A percentile compares a stretch with the other conserved stretches of the same genome.
Conservation (phyloP, 2,888 invertebrate species). For the Trissoscelio sp. region DNA sequence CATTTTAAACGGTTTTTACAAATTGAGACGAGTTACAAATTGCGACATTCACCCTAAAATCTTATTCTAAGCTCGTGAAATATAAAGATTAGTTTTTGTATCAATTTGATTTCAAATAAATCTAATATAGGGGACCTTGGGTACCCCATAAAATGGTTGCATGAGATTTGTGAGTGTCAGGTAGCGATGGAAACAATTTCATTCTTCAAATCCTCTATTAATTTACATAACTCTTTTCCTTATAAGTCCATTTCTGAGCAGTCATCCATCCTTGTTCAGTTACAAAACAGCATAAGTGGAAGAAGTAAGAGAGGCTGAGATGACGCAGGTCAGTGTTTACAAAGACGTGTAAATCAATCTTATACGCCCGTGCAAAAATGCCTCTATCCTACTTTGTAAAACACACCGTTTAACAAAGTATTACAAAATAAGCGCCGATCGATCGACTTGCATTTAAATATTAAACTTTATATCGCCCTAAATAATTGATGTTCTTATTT, state of each 20-base stretch:
- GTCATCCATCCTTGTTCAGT: slow-evolving; percentile 23
- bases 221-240: slow-evolving; percentile 36
- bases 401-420: neutral
- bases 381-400: neutral
- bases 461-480: neutral
- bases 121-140: too few species aligned
- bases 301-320: slow-evolving; percentile 1
- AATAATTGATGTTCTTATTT: neutral
- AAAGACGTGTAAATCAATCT: slow-evolving; percentile 24
- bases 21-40: too few species aligned
- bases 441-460: slow-evolving; percentile 5
- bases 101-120: too few species aligned
- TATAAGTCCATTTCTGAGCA: slow-evolving; percentile 13
- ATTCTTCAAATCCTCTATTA: slow-evolving; percentile 4
- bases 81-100: too few species aligned
- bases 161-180: too few species aligned
- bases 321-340: slow-evolving; percentile 31
- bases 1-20: too few species aligned
- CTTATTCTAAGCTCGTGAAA: too few species aligned
- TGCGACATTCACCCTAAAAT: too few species aligned
- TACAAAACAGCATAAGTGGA: neutral
- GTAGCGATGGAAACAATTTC: neutral
- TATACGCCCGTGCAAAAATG: neutral
- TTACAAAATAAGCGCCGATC: neutral
- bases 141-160: too few species aligned